A percentile compares a stretch with the other conserved stretches of the same genome.
Conservation (phyloP, 2,888 invertebrate species). For the Periphyllus acericola region DNA sequence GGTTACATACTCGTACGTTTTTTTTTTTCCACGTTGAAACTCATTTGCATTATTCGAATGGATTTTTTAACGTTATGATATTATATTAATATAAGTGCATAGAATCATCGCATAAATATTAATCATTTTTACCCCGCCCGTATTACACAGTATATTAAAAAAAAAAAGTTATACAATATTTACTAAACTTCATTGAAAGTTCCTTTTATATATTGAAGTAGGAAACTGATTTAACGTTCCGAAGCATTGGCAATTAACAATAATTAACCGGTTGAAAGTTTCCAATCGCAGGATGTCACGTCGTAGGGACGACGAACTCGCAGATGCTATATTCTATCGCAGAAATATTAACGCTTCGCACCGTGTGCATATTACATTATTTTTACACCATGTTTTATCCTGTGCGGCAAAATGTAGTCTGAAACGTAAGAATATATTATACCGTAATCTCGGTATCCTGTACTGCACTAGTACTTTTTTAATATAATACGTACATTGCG, state of each 20-base stretch:
- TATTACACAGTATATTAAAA: neutral
- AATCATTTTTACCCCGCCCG: neutral
- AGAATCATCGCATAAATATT: conserved; percentile 22
- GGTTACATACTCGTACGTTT: too few relatives aligned
- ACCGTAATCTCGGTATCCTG: too few relatives aligned
- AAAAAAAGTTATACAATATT: neutral
- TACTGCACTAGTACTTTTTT: too few relatives aligned
- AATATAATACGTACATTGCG: too few relatives aligned
- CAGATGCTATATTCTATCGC: neutral
- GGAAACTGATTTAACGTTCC: neutral
- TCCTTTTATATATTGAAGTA: neutral
- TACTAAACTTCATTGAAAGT: neutral
- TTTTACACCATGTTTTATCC: neutral
- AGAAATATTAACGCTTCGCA: too few relatives aligned
- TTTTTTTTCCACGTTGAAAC: neutral
- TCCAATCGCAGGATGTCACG: neutral
- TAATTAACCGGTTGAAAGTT: neutral
- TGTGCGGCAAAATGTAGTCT: neutral
- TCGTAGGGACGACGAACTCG: neutral
- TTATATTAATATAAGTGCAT: neutral
- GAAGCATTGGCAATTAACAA: neutral
- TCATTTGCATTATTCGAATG: conserved; percentile 43
- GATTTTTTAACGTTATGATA: neutral
- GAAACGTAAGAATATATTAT: too few relatives aligned
- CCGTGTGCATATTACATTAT: neutral